phyloP scores from a whole-genome alignment of 2,113 vertebrate genomes.

The Carlito syrichta region DNA sequence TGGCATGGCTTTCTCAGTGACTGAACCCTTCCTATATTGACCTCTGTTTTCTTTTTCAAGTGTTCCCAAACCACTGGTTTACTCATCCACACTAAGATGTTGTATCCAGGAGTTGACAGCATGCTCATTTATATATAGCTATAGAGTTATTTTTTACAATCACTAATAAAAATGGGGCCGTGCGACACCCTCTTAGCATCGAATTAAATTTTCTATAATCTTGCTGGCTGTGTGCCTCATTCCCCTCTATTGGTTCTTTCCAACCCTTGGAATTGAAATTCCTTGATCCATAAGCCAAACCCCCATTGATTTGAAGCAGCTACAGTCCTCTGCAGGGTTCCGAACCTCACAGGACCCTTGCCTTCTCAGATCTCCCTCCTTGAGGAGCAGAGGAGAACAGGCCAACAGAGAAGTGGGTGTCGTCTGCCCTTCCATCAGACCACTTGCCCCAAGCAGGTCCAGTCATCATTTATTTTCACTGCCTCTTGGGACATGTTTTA shows the following conservation, averaged over 20 bases:
- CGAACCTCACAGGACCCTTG: fast-evolving
- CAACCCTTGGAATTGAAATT: neutral
- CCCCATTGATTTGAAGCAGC: neutral
- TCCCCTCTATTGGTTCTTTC: neutral
- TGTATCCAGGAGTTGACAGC: neutral
- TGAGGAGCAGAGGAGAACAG: too few species aligned
- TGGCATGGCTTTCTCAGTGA: fast-evolving
- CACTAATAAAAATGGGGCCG: neutral
- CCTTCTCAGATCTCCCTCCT: neutral
- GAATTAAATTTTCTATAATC: neutral
- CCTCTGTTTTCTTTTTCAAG: neutral
- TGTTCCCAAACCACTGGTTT: neutral
- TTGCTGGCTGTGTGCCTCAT: too few species aligned
- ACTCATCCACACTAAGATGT: neutral
- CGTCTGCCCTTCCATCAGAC: too few species aligned
- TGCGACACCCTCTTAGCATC: neutral
- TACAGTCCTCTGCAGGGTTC: neutral
- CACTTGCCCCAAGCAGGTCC: neutral
- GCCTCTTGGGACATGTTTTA: neutral
- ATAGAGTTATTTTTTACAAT: neutral
- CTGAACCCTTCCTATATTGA: neutral
- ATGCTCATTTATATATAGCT: neutral
- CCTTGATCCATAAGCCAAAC: neutral
- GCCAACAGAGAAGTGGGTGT: fast-evolving
- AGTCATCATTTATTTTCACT: neutral